Conservation (phyloP, 2,797 vertebrate species). For the Liparis tanakae region DNA sequence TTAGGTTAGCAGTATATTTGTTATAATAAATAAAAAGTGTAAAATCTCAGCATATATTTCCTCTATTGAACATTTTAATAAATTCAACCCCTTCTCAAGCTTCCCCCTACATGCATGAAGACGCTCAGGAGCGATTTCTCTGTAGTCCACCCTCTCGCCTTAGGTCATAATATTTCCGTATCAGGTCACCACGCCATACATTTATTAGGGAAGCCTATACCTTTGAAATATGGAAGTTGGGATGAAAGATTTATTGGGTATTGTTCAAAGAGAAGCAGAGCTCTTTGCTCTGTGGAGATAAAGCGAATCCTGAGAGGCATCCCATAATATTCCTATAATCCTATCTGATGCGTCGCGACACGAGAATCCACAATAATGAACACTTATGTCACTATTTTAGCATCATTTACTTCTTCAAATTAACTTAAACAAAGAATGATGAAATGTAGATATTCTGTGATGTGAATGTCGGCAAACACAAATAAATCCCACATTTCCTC, state of each 20-base stretch:
- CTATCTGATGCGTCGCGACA: slow-evolving; percentile 44
- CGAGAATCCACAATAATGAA: slow-evolving; percentile 24
- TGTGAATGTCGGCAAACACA: not conserved
- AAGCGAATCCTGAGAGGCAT: slow-evolving; percentile 61
- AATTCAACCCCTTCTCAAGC: slow-evolving; percentile 55
- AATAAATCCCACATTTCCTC: slow-evolving; percentile 17
- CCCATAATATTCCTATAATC: slow-evolving; percentile 53
- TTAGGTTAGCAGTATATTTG: not conserved
- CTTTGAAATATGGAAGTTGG: slow-evolving; percentile 81
- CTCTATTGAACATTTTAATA: slow-evolving; percentile 33
- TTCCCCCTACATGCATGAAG: slow-evolving; percentile 57
- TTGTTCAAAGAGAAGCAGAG: slow-evolving; percentile 81
- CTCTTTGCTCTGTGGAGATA: slow-evolving; percentile 76
- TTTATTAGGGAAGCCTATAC: slow-evolving; percentile 79
- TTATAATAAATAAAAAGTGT: not conserved
- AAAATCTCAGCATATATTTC: not conserved
- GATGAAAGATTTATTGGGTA: slow-evolving; percentile 81
- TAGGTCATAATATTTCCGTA: slow-evolving; percentile 78
- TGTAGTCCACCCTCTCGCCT: slow-evolving; percentile 72
- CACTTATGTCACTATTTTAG: slow-evolving; percentile 4
- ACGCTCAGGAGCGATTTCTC: slow-evolving; percentile 57
- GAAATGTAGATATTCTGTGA: slow-evolving; percentile 2
- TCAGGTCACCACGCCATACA: slow-evolving; percentile 72
- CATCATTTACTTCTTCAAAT: slow-evolving; percentile 1
- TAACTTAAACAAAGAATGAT: not conserved